These are phyloP conservation scores for Sebastes goodei DNA, from an alignment of 2,797 vertebrate species.

Conservation along the genomic window DNA sequence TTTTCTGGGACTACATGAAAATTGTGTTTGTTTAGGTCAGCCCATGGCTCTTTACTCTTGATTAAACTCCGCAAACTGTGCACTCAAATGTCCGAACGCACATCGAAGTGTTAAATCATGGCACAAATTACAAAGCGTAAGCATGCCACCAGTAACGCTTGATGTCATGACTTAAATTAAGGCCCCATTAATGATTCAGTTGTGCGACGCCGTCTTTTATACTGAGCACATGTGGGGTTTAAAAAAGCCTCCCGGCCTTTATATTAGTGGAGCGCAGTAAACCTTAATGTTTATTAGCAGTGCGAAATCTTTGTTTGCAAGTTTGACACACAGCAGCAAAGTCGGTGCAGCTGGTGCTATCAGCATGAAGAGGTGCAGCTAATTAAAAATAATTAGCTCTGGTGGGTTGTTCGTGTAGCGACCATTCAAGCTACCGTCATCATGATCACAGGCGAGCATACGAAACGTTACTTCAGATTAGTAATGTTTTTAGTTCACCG, in stretches of 20 bases:
- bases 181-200: conserved; percentile 31
- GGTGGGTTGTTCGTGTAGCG: neutral
- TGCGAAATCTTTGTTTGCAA: conserved; percentile 18
- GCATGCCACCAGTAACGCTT: conserved; percentile 20
- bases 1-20: conserved; percentile 11
- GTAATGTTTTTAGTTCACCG: neutral
- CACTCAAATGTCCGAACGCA: conserved; percentile 34
- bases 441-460: conserved; percentile 20
- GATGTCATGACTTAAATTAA: conserved; percentile 25
- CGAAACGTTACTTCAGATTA: neutral
- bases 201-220: conserved; percentile 11
- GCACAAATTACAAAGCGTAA: conserved; percentile 39
- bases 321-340: conserved; percentile 27
- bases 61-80: conserved; percentile 50
- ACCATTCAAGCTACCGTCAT: conserved; percentile 15
- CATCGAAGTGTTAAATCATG: conserved; percentile 15
- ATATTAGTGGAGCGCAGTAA: neutral
- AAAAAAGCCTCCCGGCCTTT: neutral
- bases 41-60: conserved; percentile 37
- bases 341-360: conserved; percentile 10
- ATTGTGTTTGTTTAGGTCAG: conserved; percentile 53
- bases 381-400: conserved; percentile 54
- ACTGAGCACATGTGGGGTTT: conserved; percentile 1
- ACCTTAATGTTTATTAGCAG: conserved; percentile 33
- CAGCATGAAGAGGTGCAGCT: conserved; percentile 25